Conservation (phyloP, 92 coral and sea anemone genomes). For the Galaxea fascicularis region DNA sequence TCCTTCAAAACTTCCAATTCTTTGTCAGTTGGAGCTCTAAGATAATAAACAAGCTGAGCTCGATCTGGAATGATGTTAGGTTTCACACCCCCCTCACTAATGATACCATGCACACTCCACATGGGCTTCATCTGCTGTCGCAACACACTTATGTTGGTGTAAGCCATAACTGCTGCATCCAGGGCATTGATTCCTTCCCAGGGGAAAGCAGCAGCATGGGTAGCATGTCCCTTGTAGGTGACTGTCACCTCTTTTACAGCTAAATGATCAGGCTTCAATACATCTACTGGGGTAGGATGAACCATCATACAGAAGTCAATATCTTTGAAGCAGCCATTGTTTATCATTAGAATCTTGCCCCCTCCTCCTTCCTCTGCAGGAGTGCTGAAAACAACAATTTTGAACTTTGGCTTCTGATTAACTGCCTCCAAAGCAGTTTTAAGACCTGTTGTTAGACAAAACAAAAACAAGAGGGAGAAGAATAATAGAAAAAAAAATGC, state of each 20-base stretch:
- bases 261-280: conserved; percentile 54
- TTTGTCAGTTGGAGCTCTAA: conserved; percentile 67
- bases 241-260: conserved; percentile 47
- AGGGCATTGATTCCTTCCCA: conserved; percentile 94
- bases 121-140: conserved; percentile 94
- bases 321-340: conserved; percentile 80
- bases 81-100: conserved; percentile 84
- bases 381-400: conserved; percentile 76
- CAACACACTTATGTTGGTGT: conserved; percentile 70
- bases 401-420: conserved; percentile 55
- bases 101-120: conserved; percentile 86
- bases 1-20: conserved; percentile 53
- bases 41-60: conserved; percentile 39
- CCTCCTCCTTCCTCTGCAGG: conserved; percentile 91
- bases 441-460: conserved; percentile 48
- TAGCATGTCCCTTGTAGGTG: conserved; percentile 79
- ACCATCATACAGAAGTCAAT: conserved; percentile 90
- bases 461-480: no score
- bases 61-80: conserved; percentile 78
- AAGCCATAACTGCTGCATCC: conserved; percentile 88
- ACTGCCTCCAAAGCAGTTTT: conserved; percentile 79
- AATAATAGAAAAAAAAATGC: no score
- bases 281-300: conserved; percentile 74
- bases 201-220: conserved; percentile 96
- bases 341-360: conserved; percentile 82